Base-by-base conservation (phyloP, 1,140 invertebrate genomes). In the Bombus affinis region DNA sequence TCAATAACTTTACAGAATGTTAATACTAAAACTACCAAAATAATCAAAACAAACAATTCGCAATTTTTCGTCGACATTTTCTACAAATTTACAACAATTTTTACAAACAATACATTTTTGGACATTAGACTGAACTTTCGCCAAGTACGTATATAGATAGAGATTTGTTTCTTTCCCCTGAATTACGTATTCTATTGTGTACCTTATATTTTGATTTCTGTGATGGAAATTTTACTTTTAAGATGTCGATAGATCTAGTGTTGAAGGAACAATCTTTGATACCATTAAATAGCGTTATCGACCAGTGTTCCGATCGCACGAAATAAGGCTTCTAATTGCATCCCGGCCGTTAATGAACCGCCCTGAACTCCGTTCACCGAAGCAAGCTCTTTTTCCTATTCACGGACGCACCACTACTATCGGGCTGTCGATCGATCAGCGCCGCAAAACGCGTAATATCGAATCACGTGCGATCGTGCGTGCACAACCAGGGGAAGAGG, bases 261-360 rank as follows among this genome's bases (percentile, higher is more conserved):
- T 22, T 3, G 1, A 47, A 25, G 72, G 74, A 59, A 57, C 47
- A n/a, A 62, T 77, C 59, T n/a, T n/a, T 12, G 57, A 42, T 42
- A 13, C 37, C 37, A 22, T 62, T 62, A 13, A 62, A 77, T 35
- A 9, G 18, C 62, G 25, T 35, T 57, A 78, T 80, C 53, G 53
- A 25, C n/a, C 28, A 28, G 39, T 78, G 78, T 68, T 44, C 10
- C 65, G 42, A 37, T 32, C 39, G 44, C 47, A n/a, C 53, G 65
- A 59, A 71, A 71, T 47, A 71, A 70, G 82, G 74, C 82, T n/a
- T 47, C 68, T 85, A 85, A 85, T 85, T 80, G 77, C 57, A 47
- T 80, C 53, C 53, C 68, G 44, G 42, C 42, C 73, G 77, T 73
- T 84, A 79, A 84, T 79, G 83, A 79, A 84, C 76, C 83, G 9